Conservation (phyloP, 2,113 vertebrate species). For the Sylvietta virens region DNA sequence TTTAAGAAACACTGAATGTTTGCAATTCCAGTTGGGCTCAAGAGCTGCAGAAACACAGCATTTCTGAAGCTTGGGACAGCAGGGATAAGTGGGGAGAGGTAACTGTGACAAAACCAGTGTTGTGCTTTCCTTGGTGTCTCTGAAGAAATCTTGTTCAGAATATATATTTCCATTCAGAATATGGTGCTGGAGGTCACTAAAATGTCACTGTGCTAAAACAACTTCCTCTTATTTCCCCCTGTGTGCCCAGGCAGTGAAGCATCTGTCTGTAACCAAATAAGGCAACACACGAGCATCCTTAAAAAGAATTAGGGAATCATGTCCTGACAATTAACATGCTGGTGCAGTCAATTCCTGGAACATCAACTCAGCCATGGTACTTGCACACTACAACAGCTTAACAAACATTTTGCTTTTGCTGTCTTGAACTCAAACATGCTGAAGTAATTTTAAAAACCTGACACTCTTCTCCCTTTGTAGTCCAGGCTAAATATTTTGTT, state of each 20-base stretch:
- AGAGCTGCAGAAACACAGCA: not conserved
- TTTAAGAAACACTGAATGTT: not conserved
- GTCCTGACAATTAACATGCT: slow-evolving; percentile 7
- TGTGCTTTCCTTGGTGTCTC: not conserved
- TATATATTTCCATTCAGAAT: not conserved
- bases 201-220: not conserved
- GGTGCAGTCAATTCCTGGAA: not conserved
- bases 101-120: not conserved
- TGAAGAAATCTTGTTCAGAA: not conserved
- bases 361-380: not conserved
- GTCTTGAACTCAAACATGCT: not conserved
- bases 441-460: slow-evolving; percentile 2
- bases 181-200: not conserved
- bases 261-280: slow-evolving; percentile 31
- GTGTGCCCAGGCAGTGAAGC: not conserved
- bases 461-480: not conserved
- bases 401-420: slow-evolving; percentile 15
- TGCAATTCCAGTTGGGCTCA: not conserved
- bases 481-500: slow-evolving; percentile 20
- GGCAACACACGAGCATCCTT: not conserved
- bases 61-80: not conserved
- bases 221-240: not conserved
- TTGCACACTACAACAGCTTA: not conserved
- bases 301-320: not conserved
- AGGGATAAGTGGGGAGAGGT: not conserved